Evolutionary conservation across 2,888 invertebrate species (phyloP).

Genomic region (Neocrepidodera transversa): DNA sequence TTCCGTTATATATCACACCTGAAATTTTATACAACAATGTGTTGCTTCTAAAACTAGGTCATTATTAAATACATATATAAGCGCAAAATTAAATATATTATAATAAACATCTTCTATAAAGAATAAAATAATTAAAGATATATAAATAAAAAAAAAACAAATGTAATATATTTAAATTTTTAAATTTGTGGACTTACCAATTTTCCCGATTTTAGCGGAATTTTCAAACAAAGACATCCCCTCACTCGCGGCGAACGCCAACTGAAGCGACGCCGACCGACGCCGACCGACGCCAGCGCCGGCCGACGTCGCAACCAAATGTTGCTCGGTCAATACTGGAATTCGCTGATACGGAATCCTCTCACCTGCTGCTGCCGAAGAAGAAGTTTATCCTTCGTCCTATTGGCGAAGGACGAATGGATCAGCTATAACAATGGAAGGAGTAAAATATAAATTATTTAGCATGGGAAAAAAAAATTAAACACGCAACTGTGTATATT

Average conservation of each 20-base stretch:
- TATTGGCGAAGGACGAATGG: conserved; percentile 6
- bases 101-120: too few relatives aligned
- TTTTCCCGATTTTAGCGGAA: conserved; percentile 54
- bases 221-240: conserved; percentile 58
- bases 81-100: too few relatives aligned
- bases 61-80: too few relatives aligned
- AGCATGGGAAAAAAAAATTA: too few relatives aligned
- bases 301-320: conserved; percentile 58
- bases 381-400: conserved; percentile 2
- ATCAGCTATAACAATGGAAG: conserved; percentile 8
- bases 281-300: conserved; percentile 59
- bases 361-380: conserved; percentile 21
- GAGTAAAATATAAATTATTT: not conserved
- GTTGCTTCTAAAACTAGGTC: not conserved
- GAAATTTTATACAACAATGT: too few relatives aligned
- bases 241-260: conserved; percentile 57
- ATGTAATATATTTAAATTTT: too few relatives aligned
- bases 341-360: conserved; percentile 16
- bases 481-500: too few relatives aligned
- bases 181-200: too few relatives aligned
- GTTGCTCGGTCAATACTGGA: conserved; percentile 58
- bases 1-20: too few relatives aligned
- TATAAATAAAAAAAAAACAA: too few relatives aligned
- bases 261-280: conserved; percentile 57
- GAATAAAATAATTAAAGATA: too few relatives aligned